Percentiles rank a stretch among this genome's conserved stretches.
Evolutionary conservation across 2,797 vertebrate genomes (phyloP).

Genomic region (Anisognathus igniventris): DNA sequence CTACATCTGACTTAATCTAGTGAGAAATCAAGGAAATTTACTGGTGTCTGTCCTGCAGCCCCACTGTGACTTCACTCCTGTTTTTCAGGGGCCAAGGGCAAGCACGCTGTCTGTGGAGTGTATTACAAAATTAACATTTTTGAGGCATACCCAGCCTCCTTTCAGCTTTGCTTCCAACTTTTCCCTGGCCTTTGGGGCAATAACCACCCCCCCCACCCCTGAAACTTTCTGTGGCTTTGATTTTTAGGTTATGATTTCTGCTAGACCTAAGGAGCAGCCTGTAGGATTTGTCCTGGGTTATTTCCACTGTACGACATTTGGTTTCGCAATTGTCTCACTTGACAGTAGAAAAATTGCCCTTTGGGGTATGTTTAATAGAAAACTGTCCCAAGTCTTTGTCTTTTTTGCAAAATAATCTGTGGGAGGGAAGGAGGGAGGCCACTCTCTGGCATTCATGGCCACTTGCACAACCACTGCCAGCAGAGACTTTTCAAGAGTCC

Average conservation of each 20-base stretch:
- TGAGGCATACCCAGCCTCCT: neutral
- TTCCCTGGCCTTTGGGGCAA: neutral
- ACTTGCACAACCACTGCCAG: slow-evolving; percentile 54
- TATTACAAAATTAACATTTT: neutral
- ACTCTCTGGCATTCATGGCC: neutral
- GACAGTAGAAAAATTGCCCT: slow-evolving; percentile 45
- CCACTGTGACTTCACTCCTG: neutral
- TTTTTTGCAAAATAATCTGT: slow-evolving; percentile 38
- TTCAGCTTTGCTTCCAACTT: neutral
- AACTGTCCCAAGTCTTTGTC: slow-evolving; percentile 40
- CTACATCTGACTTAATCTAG: neutral
- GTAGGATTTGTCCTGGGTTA: slow-evolving; percentile 41
- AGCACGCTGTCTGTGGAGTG: neutral
- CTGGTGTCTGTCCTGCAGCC: neutral
- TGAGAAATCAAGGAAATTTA: neutral
- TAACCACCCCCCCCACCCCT: neutral
- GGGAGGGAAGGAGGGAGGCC: slow-evolving; percentile 40
- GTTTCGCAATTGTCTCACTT: slow-evolving; percentile 50
- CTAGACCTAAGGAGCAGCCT: slow-evolving; percentile 3
- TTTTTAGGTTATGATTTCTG: slow-evolving; percentile 30
- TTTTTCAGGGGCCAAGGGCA: neutral
- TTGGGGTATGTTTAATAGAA: slow-evolving; percentile 18
- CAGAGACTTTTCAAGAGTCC: neutral
- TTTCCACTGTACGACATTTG: slow-evolving; percentile 24
- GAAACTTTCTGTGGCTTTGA: slow-evolving; percentile 6